Evolutionary conservation across 2,113 vertebrate species (phyloP), one percentile per base, ranked within the genome.

Genomic region (Ochotona princeps): DNA sequence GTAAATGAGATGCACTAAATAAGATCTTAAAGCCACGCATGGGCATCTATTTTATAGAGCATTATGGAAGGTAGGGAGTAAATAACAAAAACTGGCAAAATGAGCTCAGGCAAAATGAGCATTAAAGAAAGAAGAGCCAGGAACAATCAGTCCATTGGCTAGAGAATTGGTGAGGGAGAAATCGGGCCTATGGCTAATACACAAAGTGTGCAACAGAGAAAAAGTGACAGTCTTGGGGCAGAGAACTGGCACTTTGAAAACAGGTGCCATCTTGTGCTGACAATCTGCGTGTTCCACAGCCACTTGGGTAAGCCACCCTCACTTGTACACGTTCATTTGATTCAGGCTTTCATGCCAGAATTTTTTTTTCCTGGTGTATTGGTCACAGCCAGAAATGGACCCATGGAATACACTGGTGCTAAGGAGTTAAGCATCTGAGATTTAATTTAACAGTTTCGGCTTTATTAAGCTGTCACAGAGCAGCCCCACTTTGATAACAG

Each of bases 401-500:
- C 93, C 96, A 93, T 90, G 18, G 83, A 96, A 86, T 81, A 83
- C 67, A 97, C 88, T 30, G 49, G 93, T 97, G 96, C 95, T 97
- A 96, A 97, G 96, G 97, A 97, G 97, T 97, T 97, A 97, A 97
- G 95, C 94, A 98, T 98, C 97, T 97, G 94, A 97, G 98, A 98
- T 98, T 98, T 98, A 98, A 97, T 98, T 98, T 98, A 98, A 98
- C 97, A 98, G 98, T 98, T 98, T 98, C 97, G 97, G 97, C 96
- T 98, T 98, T 98, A 98, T 98, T 98, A 98, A 98, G 95, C 97
- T 98, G 98, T 98, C 98, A 99, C 94, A 97, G 97, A 98, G 95
- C 93, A 44, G 96, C 92, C 93, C 93, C 88, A 60, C 97, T 98
- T 97, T 97, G 98, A 98, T 98, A 98, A 98, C 98, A 98, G 98